phyloP scores from a whole-genome alignment of 1,140 invertebrate genomes.

The Philopotamus ludificatus region DNA sequence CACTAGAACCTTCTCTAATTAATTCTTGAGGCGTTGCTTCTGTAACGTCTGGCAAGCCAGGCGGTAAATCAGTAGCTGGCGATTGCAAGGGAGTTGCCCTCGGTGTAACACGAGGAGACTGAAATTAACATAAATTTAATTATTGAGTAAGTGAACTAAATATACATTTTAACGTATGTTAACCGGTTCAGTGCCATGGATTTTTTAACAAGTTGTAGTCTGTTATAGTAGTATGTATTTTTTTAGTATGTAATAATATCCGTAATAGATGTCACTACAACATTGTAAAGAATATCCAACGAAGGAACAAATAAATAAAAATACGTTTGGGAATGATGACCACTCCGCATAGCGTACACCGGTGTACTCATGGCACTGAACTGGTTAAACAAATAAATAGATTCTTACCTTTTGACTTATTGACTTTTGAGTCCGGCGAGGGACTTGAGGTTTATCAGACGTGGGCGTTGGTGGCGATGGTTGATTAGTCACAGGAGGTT shows the following conservation, averaged over 20 bases:
- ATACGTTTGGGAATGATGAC: too few species aligned
- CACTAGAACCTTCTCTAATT: conserved; percentile 4
- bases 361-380: too few species aligned
- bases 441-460: conserved; percentile 36
- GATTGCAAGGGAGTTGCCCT: conserved; percentile 59
- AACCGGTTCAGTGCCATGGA: too few species aligned
- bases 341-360: too few species aligned
- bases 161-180: not conserved
- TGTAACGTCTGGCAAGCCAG: conserved; percentile 28
- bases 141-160: not conserved
- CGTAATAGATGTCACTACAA: too few species aligned
- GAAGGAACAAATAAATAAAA: too few species aligned
- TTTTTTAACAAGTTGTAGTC: too few species aligned
- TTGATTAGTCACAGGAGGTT: not conserved
- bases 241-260: too few species aligned
- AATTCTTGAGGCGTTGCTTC: conserved; percentile 16
- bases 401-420: conserved; percentile 31
- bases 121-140: not conserved
- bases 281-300: not conserved
- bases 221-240: not conserved
- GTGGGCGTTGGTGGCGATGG: conserved; percentile 6
- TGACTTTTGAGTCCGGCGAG: conserved; percentile 35
- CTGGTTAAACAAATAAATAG: not conserved
- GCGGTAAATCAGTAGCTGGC: conserved; percentile 52
- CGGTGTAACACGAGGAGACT: conserved; percentile 54